Evolutionary conservation across 2,888 invertebrate genomes (phyloP), one percentile per base, ranked within the genome.

Genomic region (Drosophila tanythrix): DNA sequence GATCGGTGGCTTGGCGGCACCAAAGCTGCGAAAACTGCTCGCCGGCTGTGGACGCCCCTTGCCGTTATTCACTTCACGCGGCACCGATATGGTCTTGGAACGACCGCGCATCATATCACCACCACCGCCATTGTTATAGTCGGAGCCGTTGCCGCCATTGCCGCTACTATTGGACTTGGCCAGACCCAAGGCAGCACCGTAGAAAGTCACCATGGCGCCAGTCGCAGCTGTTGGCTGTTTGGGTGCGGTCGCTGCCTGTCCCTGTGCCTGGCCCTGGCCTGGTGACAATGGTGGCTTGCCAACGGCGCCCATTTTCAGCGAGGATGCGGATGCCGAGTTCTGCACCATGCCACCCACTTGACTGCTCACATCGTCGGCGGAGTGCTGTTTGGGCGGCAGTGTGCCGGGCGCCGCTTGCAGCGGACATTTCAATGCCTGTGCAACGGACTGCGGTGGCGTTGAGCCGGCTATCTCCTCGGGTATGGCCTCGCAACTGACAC

Each of bases 401-500:
- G 62, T 65, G 27, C 71, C 75, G 0, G 67, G 36, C 13, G 64
- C 75, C 1, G 79, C 70, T 7, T 89, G 82, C 71, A 92, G 90
- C 52, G 94, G 70, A 31, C 36, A 56, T 3, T 78, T 65, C n/a
- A 62, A 10, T 11, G 36, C 94, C 51, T 93, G 93, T 11, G 96
- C 46, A 27, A 25, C 29, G 2, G 94, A 93, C 40, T 93, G 93
- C 8, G 96, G 96, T 35, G 97, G 97, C 29, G 96, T 96, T 93
- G 96, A 95, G 10, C 95, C 95, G 33, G 95, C 95, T 90, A 97
- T 97, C 94, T 98, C 97, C 94, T 98, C 97, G 13, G 97, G 97
- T 90, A 98, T 98, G 66, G 97, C 97, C 93, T 97, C 97, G 93
- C 97, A 97, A 91, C 97, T 97, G 25, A 97, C 97, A 81, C 97